These are phyloP conservation scores for Lagopus leucura DNA, from an alignment of 2,113 vertebrate species.

Conservation along the genomic window DNA sequence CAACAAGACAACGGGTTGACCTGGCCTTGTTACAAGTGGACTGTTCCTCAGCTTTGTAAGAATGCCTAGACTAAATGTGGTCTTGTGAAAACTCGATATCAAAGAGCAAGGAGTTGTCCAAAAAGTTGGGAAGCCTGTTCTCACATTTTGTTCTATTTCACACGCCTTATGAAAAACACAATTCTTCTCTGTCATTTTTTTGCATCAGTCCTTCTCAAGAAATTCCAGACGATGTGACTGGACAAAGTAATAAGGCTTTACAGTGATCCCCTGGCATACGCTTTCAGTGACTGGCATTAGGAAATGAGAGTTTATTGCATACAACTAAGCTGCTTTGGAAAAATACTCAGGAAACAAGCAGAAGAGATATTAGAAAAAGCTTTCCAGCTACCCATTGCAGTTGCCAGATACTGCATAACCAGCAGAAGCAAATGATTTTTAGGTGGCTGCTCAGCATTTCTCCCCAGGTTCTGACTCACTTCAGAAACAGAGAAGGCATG, in stretches of 20 bases:
- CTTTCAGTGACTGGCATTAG: slow-evolving; percentile 23
- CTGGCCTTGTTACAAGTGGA: not conserved
- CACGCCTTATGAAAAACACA: not conserved
- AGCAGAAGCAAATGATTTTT: slow-evolving; percentile 23
- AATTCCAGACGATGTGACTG: slow-evolving; percentile 28
- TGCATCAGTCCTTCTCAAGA: slow-evolving; percentile 3
- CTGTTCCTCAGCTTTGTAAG: not conserved
- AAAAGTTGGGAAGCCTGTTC: not conserved
- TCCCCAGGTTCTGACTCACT: not conserved
- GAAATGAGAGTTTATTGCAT: slow-evolving; percentile 5
- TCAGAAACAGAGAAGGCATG: not conserved
- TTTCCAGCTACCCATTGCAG: not conserved
- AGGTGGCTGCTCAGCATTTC: not conserved
- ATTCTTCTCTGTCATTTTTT: not conserved
- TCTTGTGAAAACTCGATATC: not conserved
- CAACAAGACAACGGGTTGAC: not conserved
- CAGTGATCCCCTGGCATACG: not conserved
- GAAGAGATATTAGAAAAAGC: slow-evolving; percentile 37
- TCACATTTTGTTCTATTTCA: not conserved
- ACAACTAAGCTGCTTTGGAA: slow-evolving; percentile 60
- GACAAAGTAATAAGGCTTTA: slow-evolving; percentile 27
- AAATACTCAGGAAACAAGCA: slow-evolving; percentile 50
- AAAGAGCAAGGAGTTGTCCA: not conserved
- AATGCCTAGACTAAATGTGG: not conserved
- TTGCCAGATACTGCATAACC: slow-evolving; percentile 36